phyloP scores from a whole-genome alignment of 2,888 invertebrate species.

The Seira ritae region DNA sequence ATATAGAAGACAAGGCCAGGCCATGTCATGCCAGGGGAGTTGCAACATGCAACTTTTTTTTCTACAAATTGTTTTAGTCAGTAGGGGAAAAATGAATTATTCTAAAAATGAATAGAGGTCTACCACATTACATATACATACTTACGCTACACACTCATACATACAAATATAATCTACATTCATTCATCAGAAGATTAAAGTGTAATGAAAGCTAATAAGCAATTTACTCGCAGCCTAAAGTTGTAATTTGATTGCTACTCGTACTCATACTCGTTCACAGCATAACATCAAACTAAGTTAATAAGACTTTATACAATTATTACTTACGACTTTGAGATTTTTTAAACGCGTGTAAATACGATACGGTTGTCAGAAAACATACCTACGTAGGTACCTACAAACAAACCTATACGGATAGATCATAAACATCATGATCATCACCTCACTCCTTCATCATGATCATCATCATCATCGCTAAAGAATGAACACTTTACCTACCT shows the following conservation, averaged over 20 bases:
- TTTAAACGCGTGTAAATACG: not conserved
- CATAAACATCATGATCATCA: slow-evolving; percentile 9
- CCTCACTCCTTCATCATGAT: slow-evolving; percentile 9
- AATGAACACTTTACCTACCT: not conserved
- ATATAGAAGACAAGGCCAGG: not conserved
- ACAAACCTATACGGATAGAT: no score
- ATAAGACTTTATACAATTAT: not conserved
- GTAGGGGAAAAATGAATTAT: no score
- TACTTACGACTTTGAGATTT: not conserved
- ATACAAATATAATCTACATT: no score
- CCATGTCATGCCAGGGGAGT: not conserved
- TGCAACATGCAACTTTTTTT: no score
- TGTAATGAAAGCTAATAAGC: not conserved
- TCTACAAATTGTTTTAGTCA: no score
- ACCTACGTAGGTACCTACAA: no score
- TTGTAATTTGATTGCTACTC: not conserved
- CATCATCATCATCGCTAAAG: not conserved
- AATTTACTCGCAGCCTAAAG: not conserved
- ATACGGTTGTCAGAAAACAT: slow-evolving; percentile 13
- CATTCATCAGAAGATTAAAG: not conserved
- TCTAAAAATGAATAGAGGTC: not conserved
- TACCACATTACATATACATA: no score
- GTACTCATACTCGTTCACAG: not conserved
- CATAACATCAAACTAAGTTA: not conserved
- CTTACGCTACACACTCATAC: no score